A percentile compares a stretch with the other conserved stretches of the same genome.
Evolutionary conservation across 2,888 invertebrate genomes (phyloP).

Genomic region (Andrena camellia): DNA sequence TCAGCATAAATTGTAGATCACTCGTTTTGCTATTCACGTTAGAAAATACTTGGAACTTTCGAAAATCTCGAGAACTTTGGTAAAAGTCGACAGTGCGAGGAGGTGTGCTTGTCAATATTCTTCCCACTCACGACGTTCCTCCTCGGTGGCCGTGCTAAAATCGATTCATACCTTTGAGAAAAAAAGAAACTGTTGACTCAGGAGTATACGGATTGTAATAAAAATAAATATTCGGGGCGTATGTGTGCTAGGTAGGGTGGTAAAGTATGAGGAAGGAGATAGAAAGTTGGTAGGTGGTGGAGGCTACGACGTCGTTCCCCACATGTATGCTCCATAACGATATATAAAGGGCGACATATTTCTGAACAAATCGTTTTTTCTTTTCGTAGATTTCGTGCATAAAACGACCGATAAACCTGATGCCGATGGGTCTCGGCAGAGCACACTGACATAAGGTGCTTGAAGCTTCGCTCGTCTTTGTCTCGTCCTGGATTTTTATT

Average conservation of each 20-base stretch:
- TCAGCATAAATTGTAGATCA: not conserved
- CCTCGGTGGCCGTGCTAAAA: slow-evolving; percentile 49
- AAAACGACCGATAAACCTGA: slow-evolving; percentile 71
- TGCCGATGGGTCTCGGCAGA: slow-evolving; percentile 35
- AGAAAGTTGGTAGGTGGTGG: slow-evolving; percentile 66
- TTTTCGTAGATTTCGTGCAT: slow-evolving; percentile 68
- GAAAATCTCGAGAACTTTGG: not conserved
- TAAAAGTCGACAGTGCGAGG: not conserved
- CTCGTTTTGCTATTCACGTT: not conserved
- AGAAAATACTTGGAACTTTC: not conserved
- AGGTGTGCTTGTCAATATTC: not conserved
- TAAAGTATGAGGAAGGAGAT: slow-evolving; percentile 68
- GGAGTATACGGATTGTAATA: slow-evolving; percentile 76
- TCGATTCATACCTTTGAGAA: slow-evolving; percentile 74
- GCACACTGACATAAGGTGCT: not conserved
- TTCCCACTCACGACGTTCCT: slow-evolving; percentile 15
- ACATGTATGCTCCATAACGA: slow-evolving; percentile 77
- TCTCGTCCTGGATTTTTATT: not conserved
- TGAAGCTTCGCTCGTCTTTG: not conserved
- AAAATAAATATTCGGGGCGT: slow-evolving; percentile 79
- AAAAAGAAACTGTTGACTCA: slow-evolving; percentile 80
- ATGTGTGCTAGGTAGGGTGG: slow-evolving; percentile 57
- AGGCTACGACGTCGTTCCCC: slow-evolving; percentile 72
- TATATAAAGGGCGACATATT: slow-evolving; percentile 78
- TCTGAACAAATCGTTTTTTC: slow-evolving; percentile 74